Percentiles rank a stretch among this genome's conserved stretches.
These are phyloP conservation scores for Drosophila macrothrix DNA, from an alignment of 2,888 invertebrate species.

Conservation along the genomic window DNA sequence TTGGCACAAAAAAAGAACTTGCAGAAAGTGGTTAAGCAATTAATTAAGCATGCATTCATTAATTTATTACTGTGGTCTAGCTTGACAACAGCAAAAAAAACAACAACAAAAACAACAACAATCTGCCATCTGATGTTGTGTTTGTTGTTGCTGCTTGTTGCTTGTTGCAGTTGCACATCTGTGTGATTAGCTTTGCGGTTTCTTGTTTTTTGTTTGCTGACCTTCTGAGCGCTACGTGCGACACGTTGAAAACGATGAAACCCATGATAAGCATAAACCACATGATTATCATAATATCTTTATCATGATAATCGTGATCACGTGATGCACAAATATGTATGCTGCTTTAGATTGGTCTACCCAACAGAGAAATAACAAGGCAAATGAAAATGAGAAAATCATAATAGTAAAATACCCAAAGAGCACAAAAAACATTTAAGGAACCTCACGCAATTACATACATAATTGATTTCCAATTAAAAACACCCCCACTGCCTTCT, in stretches of 20 bases:
- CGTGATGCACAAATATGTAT: slow-evolving; percentile 1
- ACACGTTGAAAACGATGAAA: slow-evolving; percentile 28
- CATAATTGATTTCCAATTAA: slow-evolving; percentile 77
- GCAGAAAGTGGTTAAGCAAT: slow-evolving; percentile 43
- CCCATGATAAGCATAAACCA: slow-evolving; percentile 35
- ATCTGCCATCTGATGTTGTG: not conserved
- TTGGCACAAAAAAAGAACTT: slow-evolving; percentile 1
- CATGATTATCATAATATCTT: slow-evolving; percentile 13
- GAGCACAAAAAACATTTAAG: not conserved
- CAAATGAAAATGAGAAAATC: slow-evolving; percentile 6
- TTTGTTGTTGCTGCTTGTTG: not conserved
- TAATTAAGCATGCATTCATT: slow-evolving; percentile 57
- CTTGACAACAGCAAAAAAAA: slow-evolving; percentile 20
- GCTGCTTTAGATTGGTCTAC: slow-evolving; percentile 7
- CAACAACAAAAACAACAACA: not conserved
- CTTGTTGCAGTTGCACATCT: slow-evolving; percentile 40
- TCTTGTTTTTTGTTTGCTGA: slow-evolving; percentile 11
- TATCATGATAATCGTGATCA: slow-evolving; percentile 26
- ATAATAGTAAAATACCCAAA: not conserved
- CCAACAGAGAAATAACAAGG: not conserved
- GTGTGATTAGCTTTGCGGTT: slow-evolving; percentile 44
- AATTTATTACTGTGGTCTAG: slow-evolving; percentile 45
- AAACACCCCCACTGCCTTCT: slow-evolving; percentile 21
- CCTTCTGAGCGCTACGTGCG: slow-evolving; percentile 23
- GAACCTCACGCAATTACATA: slow-evolving; percentile 57